Conservation (phyloP, 2,888 invertebrate species). For the Thera britannica region DNA sequence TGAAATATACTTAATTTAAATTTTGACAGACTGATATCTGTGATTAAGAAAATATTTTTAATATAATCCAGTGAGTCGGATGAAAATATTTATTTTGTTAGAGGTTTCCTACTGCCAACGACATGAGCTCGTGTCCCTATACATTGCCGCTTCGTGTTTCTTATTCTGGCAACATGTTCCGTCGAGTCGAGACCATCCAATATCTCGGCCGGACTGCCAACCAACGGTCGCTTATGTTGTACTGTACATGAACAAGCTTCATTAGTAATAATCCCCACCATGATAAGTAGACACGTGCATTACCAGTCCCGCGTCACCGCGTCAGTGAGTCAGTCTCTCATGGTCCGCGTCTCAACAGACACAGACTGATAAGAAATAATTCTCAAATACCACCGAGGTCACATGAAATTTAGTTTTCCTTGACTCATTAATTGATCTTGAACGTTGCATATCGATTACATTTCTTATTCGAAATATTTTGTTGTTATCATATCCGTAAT, state of each 20-base stretch:
- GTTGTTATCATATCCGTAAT: constrained; percentile 78
- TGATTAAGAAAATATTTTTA: constrained; percentile 85
- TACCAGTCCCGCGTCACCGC: constrained; percentile 47
- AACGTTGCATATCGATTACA: constrained; percentile 85
- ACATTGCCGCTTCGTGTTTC: constrained; percentile 72
- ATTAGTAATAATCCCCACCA: constrained; percentile 69
- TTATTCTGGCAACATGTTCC: constrained; percentile 64
- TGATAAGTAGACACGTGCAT: constrained; percentile 40
- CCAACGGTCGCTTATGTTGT: constrained; percentile 57
- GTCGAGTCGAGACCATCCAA: constrained; percentile 47
- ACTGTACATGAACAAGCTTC: constrained; percentile 67
- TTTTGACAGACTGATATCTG: constrained; percentile 85
- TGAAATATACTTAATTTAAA: constrained; percentile 86
- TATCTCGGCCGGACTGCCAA: constrained; percentile 50
- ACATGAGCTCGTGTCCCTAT: constrained; percentile 65
- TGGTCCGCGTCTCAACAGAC: constrained; percentile 55
- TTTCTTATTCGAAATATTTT: constrained; percentile 81
- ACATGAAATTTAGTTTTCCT: constrained; percentile 68
- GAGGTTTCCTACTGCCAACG: constrained; percentile 81
- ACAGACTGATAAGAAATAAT: constrained; percentile 71
- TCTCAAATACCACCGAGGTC: constrained; percentile 80
- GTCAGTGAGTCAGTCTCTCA: constrained; percentile 47
- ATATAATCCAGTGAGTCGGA: constrained; percentile 85
- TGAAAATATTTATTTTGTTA: constrained; percentile 83
- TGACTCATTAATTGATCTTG: constrained; percentile 68